Base-by-base conservation (phyloP, 2,113 vertebrate species). In the Budorcas taxicolor region DNA sequence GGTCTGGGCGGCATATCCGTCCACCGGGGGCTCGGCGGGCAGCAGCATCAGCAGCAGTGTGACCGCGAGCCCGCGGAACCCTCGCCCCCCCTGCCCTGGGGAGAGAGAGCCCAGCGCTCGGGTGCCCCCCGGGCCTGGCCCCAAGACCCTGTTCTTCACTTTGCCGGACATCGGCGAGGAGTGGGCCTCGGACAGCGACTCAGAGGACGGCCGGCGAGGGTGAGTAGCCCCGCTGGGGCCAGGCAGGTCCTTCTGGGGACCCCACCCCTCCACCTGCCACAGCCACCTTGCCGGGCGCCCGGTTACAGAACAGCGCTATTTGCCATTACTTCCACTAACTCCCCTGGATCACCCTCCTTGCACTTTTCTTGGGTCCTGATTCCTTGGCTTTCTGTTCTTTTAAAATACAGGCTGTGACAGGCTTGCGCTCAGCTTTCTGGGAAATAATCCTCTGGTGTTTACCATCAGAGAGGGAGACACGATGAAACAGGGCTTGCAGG, bases 111-210 rank as follows among this genome's bases (percentile, higher is more conserved):
- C 94, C 53, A 19, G 92, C 11, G 15, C 82, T 6, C 11, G 82
- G 88, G 33, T 29, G n/a, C 55, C 96, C 7, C 52, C 97, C 0
- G 96, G 50, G 13, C 53, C 92, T 31, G 84, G 88, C 92, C 52
- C 64, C 84, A 94, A 52, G 95, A 60, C 96, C 88, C 97, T 97
- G 29, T 14, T 97, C 94, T 94, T 97, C 90, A 90, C 97, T 31
- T 95, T 99, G 88, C 99, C 99, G 0, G 98, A 94, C 96, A 98
- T 99, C 60, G 98, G 99, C 2, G 98, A 99, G 85, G 99, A 98
- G 89, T 81, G 92, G 94, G 74, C 47, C 23, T 96, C 93, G 3
- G 97, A 81, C 7, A 31, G 55, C 88, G 55, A 36, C 88, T 23
- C 81, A 2, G 94, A 96, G 57, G 97, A 97, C 19, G 40, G 87